These are phyloP conservation scores for Aspidiotus destructor DNA, from an alignment of 2,888 invertebrate genomes.

Conservation along the genomic window DNA sequence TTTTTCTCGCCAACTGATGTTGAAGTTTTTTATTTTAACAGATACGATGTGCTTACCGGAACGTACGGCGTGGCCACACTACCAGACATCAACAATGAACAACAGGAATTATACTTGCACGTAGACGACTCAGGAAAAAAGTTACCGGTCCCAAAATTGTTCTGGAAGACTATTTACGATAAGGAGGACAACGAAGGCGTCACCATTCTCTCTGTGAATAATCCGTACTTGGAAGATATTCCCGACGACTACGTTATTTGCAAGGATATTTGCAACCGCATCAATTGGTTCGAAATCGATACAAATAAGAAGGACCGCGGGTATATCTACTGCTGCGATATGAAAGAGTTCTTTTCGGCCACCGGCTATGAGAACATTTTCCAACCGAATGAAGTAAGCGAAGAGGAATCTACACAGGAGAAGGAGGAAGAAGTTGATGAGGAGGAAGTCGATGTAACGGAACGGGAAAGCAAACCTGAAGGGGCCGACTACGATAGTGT, in stretches of 20 bases:
- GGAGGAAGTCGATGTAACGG: no score
- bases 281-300: conserved; percentile 51
- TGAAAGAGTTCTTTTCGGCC: conserved; percentile 49
- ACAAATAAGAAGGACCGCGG: conserved; percentile 47
- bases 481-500: no score
- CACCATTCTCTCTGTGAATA: conserved; percentile 54
- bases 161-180: conserved; percentile 53
- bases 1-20: no score
- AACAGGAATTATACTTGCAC: conserved; percentile 39
- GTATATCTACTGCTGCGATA: conserved; percentile 53
- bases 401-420: background rate
- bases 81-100: conserved; percentile 44
- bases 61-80: conserved; percentile 51
- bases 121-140: conserved; percentile 4
- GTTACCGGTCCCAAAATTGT: conserved; percentile 46
- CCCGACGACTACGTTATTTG: conserved; percentile 44
- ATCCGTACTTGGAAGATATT: conserved; percentile 45
- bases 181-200: conserved; percentile 46
- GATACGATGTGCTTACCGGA: conserved; percentile 44
- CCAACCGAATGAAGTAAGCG: no score
- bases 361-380: conserved; percentile 13
- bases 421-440: no score
- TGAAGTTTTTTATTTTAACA: background rate
- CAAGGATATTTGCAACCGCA: conserved; percentile 43
- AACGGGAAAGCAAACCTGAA: no score